phyloP scores from a whole-genome alignment of 2,888 invertebrate species.

The Coremacera marginata region DNA sequence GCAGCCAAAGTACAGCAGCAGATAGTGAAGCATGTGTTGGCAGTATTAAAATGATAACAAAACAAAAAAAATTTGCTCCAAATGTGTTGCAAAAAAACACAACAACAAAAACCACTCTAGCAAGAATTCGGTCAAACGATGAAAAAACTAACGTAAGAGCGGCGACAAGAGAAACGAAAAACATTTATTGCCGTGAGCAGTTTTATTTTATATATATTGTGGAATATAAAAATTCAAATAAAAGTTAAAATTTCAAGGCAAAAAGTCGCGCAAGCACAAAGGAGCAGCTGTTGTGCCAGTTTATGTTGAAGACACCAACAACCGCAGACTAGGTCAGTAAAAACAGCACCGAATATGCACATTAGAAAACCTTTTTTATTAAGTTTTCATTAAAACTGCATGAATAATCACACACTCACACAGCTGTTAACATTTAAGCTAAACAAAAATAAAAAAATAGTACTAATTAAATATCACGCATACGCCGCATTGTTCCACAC shows the following conservation, averaged over 20 bases:
- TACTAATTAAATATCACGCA: too few species aligned
- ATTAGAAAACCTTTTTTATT: neutral
- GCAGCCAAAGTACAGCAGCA: conserved; percentile 10
- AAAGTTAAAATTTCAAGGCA: conserved; percentile 12
- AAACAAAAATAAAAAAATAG: too few species aligned
- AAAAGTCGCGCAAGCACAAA: neutral
- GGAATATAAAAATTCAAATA: neutral
- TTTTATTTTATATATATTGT: neutral
- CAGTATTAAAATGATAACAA: neutral
- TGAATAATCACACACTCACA: too few species aligned
- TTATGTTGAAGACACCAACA: neutral
- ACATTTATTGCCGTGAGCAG: conserved; percentile 4
- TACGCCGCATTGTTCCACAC: too few species aligned
- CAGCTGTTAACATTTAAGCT: too few species aligned
- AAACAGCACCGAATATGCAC: neutral
- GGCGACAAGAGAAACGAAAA: neutral
- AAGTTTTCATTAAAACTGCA: too few species aligned
- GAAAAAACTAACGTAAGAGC: too few species aligned
- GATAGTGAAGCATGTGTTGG: neutral
- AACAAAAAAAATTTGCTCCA: neutral
- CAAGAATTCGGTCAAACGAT: conserved; percentile 2
- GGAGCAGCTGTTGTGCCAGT: neutral
- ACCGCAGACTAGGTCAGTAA: neutral
- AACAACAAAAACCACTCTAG: neutral
- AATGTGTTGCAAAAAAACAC: neutral